Conservation (phyloP, 2,113 vertebrate species). For the Varanus komodoensis region DNA sequence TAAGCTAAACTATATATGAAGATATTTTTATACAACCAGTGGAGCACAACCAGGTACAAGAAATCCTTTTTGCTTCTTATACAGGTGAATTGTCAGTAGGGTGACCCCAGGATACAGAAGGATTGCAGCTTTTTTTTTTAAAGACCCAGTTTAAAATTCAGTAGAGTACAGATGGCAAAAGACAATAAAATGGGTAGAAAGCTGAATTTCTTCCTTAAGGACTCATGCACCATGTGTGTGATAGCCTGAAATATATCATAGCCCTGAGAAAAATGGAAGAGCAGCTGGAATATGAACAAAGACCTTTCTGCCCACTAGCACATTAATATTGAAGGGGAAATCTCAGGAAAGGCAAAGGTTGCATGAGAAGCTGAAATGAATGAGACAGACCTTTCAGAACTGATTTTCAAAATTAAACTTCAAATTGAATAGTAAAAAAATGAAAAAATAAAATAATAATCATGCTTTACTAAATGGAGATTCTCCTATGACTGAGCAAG, state of each 20-base stretch:
- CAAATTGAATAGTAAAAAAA: not conserved
- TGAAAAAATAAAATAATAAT: not conserved
- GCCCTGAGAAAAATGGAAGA: constrained; percentile 1
- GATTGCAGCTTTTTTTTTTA: not conserved
- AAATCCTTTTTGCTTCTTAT: not conserved
- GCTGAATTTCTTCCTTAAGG: not conserved
- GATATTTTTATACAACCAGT: not conserved
- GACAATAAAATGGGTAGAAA: not conserved
- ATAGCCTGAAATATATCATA: constrained; percentile 13
- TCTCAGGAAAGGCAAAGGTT: constrained; percentile 26
- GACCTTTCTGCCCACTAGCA: constrained; percentile 20
- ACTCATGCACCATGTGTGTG: not conserved
- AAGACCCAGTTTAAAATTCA: not conserved
- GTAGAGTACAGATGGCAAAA: not conserved
- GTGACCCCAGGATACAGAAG: no score
- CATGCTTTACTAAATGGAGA: not conserved
- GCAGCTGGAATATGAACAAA: constrained; percentile 24
- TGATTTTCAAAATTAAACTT: constrained; percentile 33
- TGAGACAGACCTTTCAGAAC: constrained; percentile 31
- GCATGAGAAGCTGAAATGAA: constrained; percentile 13
- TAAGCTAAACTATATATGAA: not conserved
- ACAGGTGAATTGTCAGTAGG: not conserved
- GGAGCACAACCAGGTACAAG: not conserved
- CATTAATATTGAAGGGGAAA: constrained; percentile 32
- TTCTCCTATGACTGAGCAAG: not conserved